Evolutionary conservation across 2,888 invertebrate genomes (phyloP).

Genomic region (Stramonita haemastoma): DNA sequence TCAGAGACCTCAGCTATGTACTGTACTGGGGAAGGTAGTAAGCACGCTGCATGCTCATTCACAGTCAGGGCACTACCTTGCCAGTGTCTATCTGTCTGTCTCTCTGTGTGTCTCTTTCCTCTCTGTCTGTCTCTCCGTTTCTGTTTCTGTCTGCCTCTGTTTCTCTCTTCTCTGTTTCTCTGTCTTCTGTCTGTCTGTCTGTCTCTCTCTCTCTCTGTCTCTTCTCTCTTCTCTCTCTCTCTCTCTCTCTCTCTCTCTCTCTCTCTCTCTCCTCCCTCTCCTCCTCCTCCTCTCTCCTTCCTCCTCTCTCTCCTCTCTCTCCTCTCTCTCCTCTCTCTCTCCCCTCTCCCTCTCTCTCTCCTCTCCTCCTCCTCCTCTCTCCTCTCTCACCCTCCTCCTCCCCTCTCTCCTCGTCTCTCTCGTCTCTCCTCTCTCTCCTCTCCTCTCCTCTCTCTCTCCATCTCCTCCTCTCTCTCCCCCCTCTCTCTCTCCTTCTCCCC

Average conservation of each 20-base stretch:
- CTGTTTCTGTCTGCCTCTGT: slow-evolving; percentile 6
- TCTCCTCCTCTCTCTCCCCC: neutral
- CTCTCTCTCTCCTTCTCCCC: neutral
- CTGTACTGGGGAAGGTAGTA: too few species aligned
- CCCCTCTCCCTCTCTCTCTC: neutral
- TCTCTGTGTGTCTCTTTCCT: neutral
- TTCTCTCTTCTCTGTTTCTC: neutral
- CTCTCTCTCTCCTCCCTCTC: too few species aligned
- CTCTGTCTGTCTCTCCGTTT: neutral
- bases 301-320: neutral
- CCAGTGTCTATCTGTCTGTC: neutral
- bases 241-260: slow-evolving; percentile 6
- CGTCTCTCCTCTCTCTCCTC: neutral
- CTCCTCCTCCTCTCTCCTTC: neutral
- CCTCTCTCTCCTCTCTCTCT: neutral
- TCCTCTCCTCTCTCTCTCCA: neutral
- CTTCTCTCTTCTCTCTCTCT: neutral
- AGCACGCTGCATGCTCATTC: too few species aligned
- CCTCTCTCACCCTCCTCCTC: neutral
- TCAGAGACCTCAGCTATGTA: too few species aligned
- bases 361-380: slow-evolving; percentile 17
- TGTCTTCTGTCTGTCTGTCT: neutral
- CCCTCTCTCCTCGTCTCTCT: slow-evolving; percentile 6
- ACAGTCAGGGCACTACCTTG: too few species aligned
- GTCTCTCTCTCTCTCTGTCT: slow-evolving; percentile 16